These are phyloP conservation scores for Struthio camelus DNA, from an alignment of 2,113 vertebrate species.

Conservation along the genomic window DNA sequence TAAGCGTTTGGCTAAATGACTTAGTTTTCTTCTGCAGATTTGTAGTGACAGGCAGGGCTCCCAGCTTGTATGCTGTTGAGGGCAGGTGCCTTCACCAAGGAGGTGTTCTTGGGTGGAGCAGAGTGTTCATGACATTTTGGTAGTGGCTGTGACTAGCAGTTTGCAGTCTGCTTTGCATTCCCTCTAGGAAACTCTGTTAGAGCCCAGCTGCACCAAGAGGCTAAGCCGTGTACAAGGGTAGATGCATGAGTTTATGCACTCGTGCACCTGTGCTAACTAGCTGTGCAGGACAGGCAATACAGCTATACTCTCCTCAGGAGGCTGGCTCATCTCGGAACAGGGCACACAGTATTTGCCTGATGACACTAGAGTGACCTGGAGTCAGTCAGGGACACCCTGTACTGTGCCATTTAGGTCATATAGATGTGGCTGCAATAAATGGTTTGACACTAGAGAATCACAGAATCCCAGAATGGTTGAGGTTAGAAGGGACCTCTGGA, in stretches of 20 bases:
- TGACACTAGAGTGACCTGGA: neutral
- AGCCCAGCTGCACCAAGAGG: neutral
- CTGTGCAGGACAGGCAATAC: neutral
- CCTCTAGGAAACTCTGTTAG: neutral
- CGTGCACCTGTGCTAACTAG: neutral
- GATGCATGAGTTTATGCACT: accelerated
- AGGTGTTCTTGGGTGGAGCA: neutral
- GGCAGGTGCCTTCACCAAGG: neutral
- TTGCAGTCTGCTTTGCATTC: neutral
- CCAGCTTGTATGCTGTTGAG: neutral
- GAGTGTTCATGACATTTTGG: neutral
- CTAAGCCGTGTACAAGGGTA: neutral
- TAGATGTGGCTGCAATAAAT: neutral
- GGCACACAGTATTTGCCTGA: neutral
- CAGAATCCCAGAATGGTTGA: too few species aligned
- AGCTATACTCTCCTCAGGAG: neutral
- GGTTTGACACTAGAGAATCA: too few species aligned
- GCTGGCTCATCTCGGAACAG: neutral
- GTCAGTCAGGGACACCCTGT: neutral
- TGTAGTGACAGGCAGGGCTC: neutral
- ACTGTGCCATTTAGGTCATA: neutral
- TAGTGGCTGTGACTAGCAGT: neutral
- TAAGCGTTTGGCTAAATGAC: neutral
- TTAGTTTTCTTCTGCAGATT: neutral
- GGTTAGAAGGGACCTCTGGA: too few species aligned